phyloP scores from a whole-genome alignment of 2,888 invertebrate species.

The Chydorus sphaericus region DNA sequence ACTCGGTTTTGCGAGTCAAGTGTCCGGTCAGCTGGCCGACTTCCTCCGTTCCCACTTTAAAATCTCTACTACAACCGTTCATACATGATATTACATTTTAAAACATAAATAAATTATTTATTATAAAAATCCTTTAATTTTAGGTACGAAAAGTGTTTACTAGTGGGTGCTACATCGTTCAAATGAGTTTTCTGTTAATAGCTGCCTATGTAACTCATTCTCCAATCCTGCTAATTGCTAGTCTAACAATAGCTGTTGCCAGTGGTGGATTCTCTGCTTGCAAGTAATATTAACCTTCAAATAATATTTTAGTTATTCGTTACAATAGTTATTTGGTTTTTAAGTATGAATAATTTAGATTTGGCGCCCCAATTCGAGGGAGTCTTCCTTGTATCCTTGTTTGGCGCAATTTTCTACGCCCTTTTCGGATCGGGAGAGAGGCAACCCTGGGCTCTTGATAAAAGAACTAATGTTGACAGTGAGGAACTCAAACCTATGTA shows the following conservation, averaged over 20 bases:
- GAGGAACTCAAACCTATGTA: too few species aligned
- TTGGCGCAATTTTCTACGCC: constrained; percentile 75
- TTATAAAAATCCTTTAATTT: background rate
- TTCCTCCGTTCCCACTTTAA: constrained; percentile 47
- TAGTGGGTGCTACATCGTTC: constrained; percentile 55
- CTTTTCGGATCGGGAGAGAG: constrained; percentile 62
- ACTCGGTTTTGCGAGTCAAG: constrained; percentile 66
- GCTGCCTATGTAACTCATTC: constrained; percentile 60
- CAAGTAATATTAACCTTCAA: too few species aligned
- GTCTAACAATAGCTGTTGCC: constrained; percentile 73
- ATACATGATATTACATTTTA: too few species aligned
- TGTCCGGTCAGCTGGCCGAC: constrained; percentile 72
- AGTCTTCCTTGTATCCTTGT: constrained; percentile 66
- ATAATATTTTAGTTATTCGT: too few species aligned
- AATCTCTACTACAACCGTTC: constrained; percentile 60
- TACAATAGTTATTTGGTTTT: too few species aligned
- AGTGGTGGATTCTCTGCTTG: constrained; percentile 79
- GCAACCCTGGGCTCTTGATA: constrained; percentile 65
- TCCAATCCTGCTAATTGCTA: constrained; percentile 55
- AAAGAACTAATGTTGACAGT: too few species aligned
- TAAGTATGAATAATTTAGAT: too few species aligned
- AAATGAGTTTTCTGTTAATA: constrained; percentile 72
- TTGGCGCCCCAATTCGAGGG: too few species aligned
- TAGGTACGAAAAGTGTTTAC: constrained; percentile 51
- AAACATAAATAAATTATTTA: too few species aligned